Evolutionary conservation across 2,113 vertebrate species (phyloP).

Genomic region (Nesoenas mayeri): DNA sequence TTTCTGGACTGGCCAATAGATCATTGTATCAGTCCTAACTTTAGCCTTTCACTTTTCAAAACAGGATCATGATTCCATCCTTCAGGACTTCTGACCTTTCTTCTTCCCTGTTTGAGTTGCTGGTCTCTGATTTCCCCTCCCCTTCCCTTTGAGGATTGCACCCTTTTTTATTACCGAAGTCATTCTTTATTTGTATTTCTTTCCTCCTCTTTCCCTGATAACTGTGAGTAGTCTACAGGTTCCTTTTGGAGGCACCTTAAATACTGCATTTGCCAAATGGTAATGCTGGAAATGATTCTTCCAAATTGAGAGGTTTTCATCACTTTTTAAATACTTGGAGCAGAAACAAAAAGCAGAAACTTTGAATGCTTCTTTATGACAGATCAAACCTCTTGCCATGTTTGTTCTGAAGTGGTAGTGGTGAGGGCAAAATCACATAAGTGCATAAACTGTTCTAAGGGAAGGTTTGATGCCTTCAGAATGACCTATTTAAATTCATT

Average conservation of each 20-base stretch:
- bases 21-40: constrained; percentile 34
- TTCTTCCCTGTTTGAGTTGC: neutral
- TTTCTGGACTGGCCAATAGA: neutral
- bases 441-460: neutral
- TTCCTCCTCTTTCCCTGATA: neutral
- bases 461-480: neutral
- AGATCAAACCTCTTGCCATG: neutral
- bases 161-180: neutral
- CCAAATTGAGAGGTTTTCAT: neutral
- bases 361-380: neutral
- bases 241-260: neutral
- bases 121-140: neutral
- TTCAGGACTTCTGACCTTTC: constrained; percentile 24
- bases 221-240: neutral
- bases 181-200: neutral
- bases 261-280: neutral
- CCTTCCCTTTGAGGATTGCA: neutral
- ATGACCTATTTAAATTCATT: neutral
- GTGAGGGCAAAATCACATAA: neutral
- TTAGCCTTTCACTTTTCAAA: constrained; percentile 46
- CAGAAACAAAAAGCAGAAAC: neutral
- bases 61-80: neutral
- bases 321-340: neutral
- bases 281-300: neutral
- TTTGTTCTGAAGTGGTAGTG: neutral